Evolutionary conservation across 2,797 vertebrate species (phyloP).

Genomic region (Microchirus variegatus): DNA sequence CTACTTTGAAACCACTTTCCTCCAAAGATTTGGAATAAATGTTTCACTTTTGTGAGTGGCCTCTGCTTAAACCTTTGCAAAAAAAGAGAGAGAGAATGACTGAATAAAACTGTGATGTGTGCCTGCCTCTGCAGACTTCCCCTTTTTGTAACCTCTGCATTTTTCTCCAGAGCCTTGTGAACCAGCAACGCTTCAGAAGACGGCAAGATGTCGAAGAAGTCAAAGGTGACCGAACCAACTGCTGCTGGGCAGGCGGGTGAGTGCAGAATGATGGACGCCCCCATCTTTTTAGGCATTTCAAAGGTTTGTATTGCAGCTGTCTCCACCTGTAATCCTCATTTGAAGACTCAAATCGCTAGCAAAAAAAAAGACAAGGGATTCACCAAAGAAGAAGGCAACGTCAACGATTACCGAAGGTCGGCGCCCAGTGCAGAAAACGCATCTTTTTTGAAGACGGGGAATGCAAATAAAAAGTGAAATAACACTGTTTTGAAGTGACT

Average conservation of each 20-base stretch:
- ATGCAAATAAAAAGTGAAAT: constrained; percentile 12
- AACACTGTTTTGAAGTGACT: background rate
- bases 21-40: too few relatives aligned
- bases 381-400: constrained; percentile 3
- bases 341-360: background rate
- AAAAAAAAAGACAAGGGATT: constrained; percentile 1
- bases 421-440: background rate
- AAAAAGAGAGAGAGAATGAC: too few relatives aligned
- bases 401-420: background rate
- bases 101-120: too few relatives aligned
- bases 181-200: constrained; percentile 48
- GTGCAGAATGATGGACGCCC: constrained; percentile 38
- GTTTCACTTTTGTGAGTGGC: too few relatives aligned
- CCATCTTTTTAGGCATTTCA: constrained; percentile 17
- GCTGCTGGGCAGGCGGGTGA: constrained; percentile 82
- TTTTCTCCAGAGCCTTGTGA: constrained; percentile 59
- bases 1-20: too few relatives aligned
- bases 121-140: too few relatives aligned
- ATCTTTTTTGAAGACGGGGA: constrained; percentile 17
- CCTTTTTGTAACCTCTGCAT: constrained; percentile 1
- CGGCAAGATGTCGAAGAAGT: constrained; percentile 79
- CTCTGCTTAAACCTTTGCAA: too few relatives aligned
- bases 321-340: constrained; percentile 26
- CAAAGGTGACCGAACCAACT: constrained; percentile 79
- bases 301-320: constrained; percentile 35